A percentile compares a stretch with the other conserved stretches of the same genome.
Evolutionary conservation across 2,113 vertebrate species (phyloP).

Genomic region (Xenopus laevis): DNA sequence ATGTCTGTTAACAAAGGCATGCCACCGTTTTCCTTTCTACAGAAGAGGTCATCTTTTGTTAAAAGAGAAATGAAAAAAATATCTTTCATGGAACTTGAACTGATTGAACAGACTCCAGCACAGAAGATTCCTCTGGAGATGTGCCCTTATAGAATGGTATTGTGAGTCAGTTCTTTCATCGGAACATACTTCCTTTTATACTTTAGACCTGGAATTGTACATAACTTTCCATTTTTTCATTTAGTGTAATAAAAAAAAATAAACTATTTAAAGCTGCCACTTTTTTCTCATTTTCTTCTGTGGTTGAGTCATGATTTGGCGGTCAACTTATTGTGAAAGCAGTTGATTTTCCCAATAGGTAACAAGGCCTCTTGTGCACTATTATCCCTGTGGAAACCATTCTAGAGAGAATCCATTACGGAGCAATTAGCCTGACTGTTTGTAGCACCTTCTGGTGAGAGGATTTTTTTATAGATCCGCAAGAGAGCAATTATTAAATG

Average conservation of each 20-base stretch:
- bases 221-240: slow-evolving; percentile 14
- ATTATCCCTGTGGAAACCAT: slow-evolving; percentile 30
- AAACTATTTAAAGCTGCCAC: slow-evolving; percentile 17
- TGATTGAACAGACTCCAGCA: slow-evolving; percentile 20
- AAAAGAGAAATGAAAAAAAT: slow-evolving; percentile 29
- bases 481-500: slow-evolving; percentile 26
- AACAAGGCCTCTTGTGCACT: slow-evolving; percentile 14
- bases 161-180: slow-evolving; percentile 29
- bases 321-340: slow-evolving; percentile 15
- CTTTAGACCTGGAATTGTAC: background rate
- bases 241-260: slow-evolving; percentile 1
- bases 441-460: slow-evolving; percentile 9
- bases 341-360: slow-evolving; percentile 16
- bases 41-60: slow-evolving; percentile 24
- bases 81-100: slow-evolving; percentile 9
- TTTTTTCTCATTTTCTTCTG: slow-evolving; percentile 9
- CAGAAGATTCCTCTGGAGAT: slow-evolving; percentile 23
- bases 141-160: slow-evolving; percentile 32
- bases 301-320: background rate
- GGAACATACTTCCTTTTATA: slow-evolving; percentile 17
- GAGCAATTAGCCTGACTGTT: slow-evolving; percentile 31
- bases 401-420: slow-evolving; percentile 11
- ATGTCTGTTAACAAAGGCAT: background rate
- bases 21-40: slow-evolving; percentile 1
- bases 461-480: slow-evolving; percentile 9